phyloP scores from a whole-genome alignment of 2,113 vertebrate species.

The Calcarius ornatus region DNA sequence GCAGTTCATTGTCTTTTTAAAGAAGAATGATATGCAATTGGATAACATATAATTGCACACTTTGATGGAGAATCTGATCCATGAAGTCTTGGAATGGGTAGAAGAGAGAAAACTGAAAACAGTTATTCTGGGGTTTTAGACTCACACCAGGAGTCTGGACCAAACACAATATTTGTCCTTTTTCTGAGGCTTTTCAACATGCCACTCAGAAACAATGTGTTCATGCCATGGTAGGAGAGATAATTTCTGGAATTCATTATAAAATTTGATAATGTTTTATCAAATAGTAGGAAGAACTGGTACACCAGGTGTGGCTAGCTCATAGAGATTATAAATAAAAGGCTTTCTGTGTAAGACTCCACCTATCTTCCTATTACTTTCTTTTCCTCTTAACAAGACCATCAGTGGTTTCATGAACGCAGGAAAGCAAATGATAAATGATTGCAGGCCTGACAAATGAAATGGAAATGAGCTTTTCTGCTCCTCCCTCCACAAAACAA shows the following conservation, averaged over 20 bases:
- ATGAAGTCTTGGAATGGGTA: not conserved
- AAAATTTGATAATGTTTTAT: not conserved
- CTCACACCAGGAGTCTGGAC: not conserved
- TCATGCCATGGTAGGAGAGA: not conserved
- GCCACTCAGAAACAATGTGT: not conserved
- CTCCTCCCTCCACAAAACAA: not conserved
- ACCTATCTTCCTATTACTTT: not conserved
- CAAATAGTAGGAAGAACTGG: not conserved
- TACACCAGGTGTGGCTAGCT: fast-evolving
- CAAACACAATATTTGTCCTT: not conserved
- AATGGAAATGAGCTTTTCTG: not conserved
- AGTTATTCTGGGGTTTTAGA: not conserved
- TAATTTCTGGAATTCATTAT: not conserved
- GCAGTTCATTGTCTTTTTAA: conserved; percentile 65
- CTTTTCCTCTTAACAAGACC: not conserved
- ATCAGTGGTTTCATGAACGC: not conserved
- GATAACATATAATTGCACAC: conserved; percentile 2
- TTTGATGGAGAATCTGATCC: conserved; percentile 41
- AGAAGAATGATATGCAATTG: conserved; percentile 37
- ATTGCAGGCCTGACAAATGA: not conserved
- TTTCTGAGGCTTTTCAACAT: not conserved
- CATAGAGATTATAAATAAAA: not conserved
- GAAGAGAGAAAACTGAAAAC: not conserved
- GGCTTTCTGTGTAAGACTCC: not conserved
- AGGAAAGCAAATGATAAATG: not conserved